Conservation (phyloP, 2,888 invertebrate genomes). For the Loripinus fragilis region DNA sequence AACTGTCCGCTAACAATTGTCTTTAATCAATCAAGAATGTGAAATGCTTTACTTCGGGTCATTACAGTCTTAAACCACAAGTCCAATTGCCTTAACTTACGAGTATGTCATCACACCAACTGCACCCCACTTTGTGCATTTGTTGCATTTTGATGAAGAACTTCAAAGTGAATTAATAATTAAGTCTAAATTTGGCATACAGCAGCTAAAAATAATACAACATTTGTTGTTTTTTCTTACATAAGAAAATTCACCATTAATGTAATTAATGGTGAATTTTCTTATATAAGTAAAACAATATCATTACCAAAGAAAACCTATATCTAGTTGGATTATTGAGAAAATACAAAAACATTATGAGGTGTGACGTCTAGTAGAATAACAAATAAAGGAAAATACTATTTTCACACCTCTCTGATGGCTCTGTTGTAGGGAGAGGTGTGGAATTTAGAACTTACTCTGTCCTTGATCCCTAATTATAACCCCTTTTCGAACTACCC, state of each 20-base stretch:
- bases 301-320: slow-evolving; percentile 12
- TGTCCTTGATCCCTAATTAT: not conserved
- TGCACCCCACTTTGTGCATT: too few relatives aligned
- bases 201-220: not conserved
- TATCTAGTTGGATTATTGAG: not conserved
- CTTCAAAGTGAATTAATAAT: too few relatives aligned
- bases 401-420: slow-evolving; percentile 16
- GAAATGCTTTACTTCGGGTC: not conserved
- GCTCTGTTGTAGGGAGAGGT: not conserved
- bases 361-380: not conserved
- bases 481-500: slow-evolving; percentile 6
- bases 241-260: too few relatives aligned
- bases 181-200: not conserved
- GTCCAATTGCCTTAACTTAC: too few relatives aligned
- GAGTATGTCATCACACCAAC: too few relatives aligned
- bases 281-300: too few relatives aligned
- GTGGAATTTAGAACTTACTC: slow-evolving; percentile 4
- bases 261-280: not conserved
- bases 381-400: not conserved
- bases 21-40: not conserved
- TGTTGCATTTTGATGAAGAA: too few relatives aligned
- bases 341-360: slow-evolving; percentile 1
- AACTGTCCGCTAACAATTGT: not conserved
- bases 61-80: too few relatives aligned
- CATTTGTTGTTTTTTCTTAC: not conserved